A percentile compares a stretch with the other conserved stretches of the same genome.
Conservation (phyloP, 2,888 invertebrate species). For the Platycheirus rosarum region DNA sequence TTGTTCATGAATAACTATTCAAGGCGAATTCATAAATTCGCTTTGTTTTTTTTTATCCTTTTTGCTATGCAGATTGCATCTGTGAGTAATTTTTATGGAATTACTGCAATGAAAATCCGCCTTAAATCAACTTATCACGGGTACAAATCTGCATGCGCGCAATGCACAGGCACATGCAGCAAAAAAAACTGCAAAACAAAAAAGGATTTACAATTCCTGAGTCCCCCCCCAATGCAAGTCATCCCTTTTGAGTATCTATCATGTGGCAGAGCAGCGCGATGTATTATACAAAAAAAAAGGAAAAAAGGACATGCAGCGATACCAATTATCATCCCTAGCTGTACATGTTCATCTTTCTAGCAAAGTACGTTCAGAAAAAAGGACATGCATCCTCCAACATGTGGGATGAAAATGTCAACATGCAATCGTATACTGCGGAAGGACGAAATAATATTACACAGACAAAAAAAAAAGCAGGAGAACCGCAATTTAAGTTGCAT, state of each 20-base stretch:
- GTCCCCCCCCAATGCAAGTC: conserved; percentile 39
- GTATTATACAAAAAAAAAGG: conserved; percentile 2
- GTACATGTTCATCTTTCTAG: conserved; percentile 56
- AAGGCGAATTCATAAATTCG: conserved; percentile 31
- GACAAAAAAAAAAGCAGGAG: conserved; percentile 4
- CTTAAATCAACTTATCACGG: conserved; percentile 58
- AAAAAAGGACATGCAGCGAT: conserved; percentile 42
- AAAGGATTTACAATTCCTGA: conserved; percentile 19
- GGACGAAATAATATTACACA: conserved; percentile 9
- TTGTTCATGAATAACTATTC: conserved; percentile 67
- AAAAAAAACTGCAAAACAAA: neutral
- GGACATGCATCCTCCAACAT: conserved; percentile 37
- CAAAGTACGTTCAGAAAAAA: conserved; percentile 24
- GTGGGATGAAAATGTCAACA: conserved; percentile 70
- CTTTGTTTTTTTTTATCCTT: neutral
- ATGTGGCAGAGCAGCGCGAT: neutral
- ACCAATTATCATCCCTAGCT: conserved; percentile 69
- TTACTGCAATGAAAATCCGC: conserved; percentile 61
- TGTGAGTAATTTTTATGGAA: conserved; percentile 62
- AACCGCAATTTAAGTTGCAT: conserved; percentile 35
- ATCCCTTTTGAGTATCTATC: conserved; percentile 34
- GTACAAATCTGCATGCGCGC: conserved; percentile 26
- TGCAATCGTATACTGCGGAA: conserved; percentile 44
- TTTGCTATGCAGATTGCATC: conserved; percentile 37
- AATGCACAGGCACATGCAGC: neutral